Percentiles rank a stretch among this genome's conserved stretches.
Conservation (phyloP, 2,888 invertebrate genomes). For the Protodeltote pygarga region DNA sequence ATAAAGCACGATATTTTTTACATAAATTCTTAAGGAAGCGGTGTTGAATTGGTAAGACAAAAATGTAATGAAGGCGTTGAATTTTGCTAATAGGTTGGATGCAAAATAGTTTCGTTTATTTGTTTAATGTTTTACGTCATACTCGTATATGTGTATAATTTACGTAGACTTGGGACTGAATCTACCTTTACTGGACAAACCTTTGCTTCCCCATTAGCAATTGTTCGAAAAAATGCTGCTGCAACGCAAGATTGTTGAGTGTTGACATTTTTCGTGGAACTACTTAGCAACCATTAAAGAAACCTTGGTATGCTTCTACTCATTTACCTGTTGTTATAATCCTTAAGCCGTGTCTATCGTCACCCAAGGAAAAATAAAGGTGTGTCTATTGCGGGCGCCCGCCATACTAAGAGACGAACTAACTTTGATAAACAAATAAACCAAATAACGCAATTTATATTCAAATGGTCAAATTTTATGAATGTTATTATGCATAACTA, state of each 20-base stretch:
- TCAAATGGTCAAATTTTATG: slow-evolving; percentile 26
- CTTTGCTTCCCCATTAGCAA: no score
- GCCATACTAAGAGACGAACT: slow-evolving; percentile 10
- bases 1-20: slow-evolving; percentile 55
- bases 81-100: no score
- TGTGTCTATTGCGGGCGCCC: slow-evolving; percentile 21
- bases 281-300: not conserved
- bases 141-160: no score
- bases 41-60: no score
- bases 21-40: slow-evolving; percentile 13
- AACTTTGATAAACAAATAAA: slow-evolving; percentile 27
- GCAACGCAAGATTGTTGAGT: no score
- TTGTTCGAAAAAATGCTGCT: no score
- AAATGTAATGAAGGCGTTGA: no score
- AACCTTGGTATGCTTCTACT: not conserved
- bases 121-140: no score
- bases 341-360: slow-evolving; percentile 9
- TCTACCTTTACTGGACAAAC: no score
- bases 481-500: slow-evolving; percentile 21
- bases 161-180: no score
- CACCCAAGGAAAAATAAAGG: slow-evolving; percentile 13
- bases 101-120: no score
- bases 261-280: not conserved
- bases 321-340: slow-evolving; percentile 13
- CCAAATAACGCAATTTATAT: slow-evolving; percentile 26